Conservation (phyloP, 1,140 invertebrate genomes). For the Asobara japonica region DNA sequence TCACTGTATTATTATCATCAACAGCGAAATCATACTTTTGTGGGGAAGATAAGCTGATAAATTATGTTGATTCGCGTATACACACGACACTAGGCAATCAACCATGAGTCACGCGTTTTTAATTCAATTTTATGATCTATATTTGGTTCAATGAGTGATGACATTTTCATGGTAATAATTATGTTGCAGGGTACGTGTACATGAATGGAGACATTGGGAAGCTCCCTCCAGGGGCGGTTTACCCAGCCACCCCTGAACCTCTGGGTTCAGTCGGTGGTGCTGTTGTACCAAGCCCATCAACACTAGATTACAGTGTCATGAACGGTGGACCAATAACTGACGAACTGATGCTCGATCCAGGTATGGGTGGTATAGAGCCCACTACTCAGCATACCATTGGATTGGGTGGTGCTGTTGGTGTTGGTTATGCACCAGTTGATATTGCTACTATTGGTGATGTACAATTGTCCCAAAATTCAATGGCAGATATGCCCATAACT, state of each 20-base stretch:
- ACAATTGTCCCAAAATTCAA: conserved; percentile 54
- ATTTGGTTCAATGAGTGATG: too few relatives aligned
- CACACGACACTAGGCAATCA: neutral
- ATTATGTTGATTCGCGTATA: neutral
- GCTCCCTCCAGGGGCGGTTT: conserved; percentile 74
- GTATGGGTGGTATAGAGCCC: conserved; percentile 57
- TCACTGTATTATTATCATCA: neutral
- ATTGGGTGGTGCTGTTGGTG: conserved; percentile 60
- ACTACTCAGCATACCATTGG: conserved; percentile 60
- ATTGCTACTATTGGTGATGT: conserved; percentile 57
- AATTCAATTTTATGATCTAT: too few relatives aligned
- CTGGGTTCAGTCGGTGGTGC: conserved; percentile 58
- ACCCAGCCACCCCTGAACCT: conserved; percentile 69
- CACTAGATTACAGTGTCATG: conserved; percentile 65
- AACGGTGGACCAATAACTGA: conserved; percentile 60
- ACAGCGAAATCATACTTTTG: neutral
- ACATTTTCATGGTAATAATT: conserved; percentile 27
- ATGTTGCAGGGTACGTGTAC: conserved; percentile 74
- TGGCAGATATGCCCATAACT: conserved; percentile 57
- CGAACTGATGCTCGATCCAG: conserved; percentile 62
- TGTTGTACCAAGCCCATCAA: conserved; percentile 54
- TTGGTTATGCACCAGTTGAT: conserved; percentile 60
- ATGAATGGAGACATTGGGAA: conserved; percentile 83
- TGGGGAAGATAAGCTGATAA: conserved; percentile 22
- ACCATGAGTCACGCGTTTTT: neutral